Evolutionary conservation across 2,113 vertebrate genomes (phyloP), one percentile per base, ranked within the genome.

Genomic region (Embiotoca jacksoni): DNA sequence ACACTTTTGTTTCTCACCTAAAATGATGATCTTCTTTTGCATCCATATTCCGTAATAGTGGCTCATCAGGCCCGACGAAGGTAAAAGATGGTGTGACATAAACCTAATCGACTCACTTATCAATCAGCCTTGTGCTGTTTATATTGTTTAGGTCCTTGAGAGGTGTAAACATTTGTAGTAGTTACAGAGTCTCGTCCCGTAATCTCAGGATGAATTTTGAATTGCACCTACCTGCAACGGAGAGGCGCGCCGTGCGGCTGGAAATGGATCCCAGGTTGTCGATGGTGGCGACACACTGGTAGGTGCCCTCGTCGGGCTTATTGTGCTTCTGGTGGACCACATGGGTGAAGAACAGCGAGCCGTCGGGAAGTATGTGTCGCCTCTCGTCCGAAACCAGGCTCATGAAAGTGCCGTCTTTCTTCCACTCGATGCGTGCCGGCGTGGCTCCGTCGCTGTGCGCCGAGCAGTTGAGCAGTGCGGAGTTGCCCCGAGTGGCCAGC

Each of bases 281-380:
- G 69, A 99, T 95, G 0, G 96, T 97, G 30, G 97, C 98, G 50
- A 99, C 97, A 2, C 98, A 99, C 72, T 99, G 98, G 33, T 99
- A 99, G 75, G 95, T 94, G 8, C 98, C 98, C 85, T 99, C 98
- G 33, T 99, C 98, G 0, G 97, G 98, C 80, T 99, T 99, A 71
- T 98, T 98, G 78, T 99, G 97, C 83, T 99, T 99, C n/a, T 96
- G 97, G 91, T 99, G 98, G 83, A 98, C 94, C 82, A 99, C 96
- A 0, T 84, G 96, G 79, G 80, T 93, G 86, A 99, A 97, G 80
- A 97, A 85, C 55, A 99, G 92, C 39, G 97, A 96, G 46, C 98
- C 98, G 13, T 98, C 96, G 0, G 96, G 91, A 3, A 99, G 95
- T 62, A 99, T 91, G 81, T 94, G 94, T 3, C 98, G 95, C 3